Base-by-base conservation (phyloP, 2,113 vertebrate genomes). In the Eira barbara region DNA sequence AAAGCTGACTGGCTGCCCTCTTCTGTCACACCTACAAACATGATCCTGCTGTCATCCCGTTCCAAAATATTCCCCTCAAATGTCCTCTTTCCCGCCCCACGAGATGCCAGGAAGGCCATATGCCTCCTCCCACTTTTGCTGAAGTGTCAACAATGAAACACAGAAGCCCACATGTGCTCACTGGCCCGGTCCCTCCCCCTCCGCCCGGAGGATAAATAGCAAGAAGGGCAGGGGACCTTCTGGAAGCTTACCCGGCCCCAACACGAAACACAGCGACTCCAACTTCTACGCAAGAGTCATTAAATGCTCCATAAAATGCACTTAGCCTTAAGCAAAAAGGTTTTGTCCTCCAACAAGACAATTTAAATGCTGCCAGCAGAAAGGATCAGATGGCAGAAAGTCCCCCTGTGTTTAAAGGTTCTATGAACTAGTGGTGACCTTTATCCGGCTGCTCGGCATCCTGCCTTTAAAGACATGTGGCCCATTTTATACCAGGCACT, bases 1-100 rank as follows among this genome's bases (percentile, higher is more conserved):
- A 0, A 27, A 69, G 65, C 55, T 81, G 74, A 39, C 63, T 61
- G 36, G 82, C 47, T 86, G 63, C 9, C 14, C 86, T 73, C 85
- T 74, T 69, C 55, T 47, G 76, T 87, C 76, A 45, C 78, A 80
- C 69, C 52, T 81, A 86, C 96, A 86, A 55, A 94, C 74, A 89
- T 2, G 15, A 83, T 49, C 47, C 74, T 79, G 81, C 83, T 69
- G 89, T 82, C 83, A 87, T 88, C 65, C 36, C 80, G 61, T 76
- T 71, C 91, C 93, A 96, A 97, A 97, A 89, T 79, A 86, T 42
- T 93, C 74, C 42, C 97, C 94, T 95, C 84, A 63, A 45, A 97
- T 93, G 96, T 93, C 93, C 97, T 96, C 79, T 89, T 80, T 95
- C 79, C 52, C 42, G 76, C 67, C 14, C 92, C 55, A 7, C 0